Base-by-base conservation (phyloP, 2,888 invertebrate genomes). In the Limulus polyphemus region DNA sequence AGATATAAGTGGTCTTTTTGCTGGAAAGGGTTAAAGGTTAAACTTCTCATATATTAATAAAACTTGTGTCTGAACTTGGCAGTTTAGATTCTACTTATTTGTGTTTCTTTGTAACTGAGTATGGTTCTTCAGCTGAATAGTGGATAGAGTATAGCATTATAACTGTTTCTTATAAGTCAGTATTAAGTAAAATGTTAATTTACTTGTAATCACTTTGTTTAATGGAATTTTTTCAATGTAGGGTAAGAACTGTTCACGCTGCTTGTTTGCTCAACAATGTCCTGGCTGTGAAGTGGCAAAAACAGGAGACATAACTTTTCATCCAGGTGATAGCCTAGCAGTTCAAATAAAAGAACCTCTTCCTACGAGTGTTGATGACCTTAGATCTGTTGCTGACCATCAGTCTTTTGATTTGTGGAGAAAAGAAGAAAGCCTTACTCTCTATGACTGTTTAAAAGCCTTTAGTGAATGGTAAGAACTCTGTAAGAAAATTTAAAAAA, bases 391-490 rank as follows among this genome's bases (percentile, higher is more conserved):
- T 12, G 72, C 74, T 1, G 78, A 80, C 68, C 80, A 83, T 70
- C 71, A 75, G 59, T 80, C 81, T 52, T 76, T 81, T 73, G 76
- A 76, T 59, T 75, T 75, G 59, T 75, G 77, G 65, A 75, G 80
- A 60, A 77, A 77, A n/a, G 76, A 77, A 64, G 77, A 80, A 68
- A 79, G 81, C 1, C 75, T 82, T 49, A 79, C 81, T n/a, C 76
- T 83, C 13, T 79, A 81, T 69, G 83, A 83, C 71, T 83, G 84
- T 72, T 78, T 84, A 62, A 77, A 80, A 69, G 82, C 83, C 65
- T 84, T 84, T 74, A 82, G 82, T 71, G 81, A 76, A 68, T 75
- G 76, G 77, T 76, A 68, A 48, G 17, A 13, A 17, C 3, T 49
- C 1, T 2, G 7, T 54, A 17, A n/a, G 12, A 57, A 55, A 47